These are phyloP conservation scores for Anadara kagoshimensis DNA, from an alignment of 1,140 invertebrate genomes.

Conservation along the genomic window DNA sequence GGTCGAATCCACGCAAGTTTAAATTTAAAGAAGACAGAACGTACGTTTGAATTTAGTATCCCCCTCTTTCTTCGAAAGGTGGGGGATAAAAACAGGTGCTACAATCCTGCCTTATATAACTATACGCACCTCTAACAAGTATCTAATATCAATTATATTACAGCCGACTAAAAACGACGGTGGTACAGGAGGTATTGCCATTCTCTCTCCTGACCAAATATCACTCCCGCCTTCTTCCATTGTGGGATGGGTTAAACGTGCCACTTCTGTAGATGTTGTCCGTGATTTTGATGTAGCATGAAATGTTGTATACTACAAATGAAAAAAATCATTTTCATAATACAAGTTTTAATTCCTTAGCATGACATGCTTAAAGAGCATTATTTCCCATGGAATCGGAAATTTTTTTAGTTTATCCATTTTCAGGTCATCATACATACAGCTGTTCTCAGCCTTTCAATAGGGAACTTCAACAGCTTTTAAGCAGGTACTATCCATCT, in stretches of 20 bases:
- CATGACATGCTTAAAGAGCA: neutral
- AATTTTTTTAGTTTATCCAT: neutral
- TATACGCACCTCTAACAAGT: slow-evolving; percentile 85
- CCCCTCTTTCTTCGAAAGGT: no score
- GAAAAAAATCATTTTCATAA: neutral
- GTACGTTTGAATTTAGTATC: no score
- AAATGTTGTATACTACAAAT: slow-evolving; percentile 58
- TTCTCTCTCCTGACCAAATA: slow-evolving; percentile 33
- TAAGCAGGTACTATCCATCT: no score
- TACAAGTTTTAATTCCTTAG: no score
- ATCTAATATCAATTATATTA: slow-evolving; percentile 94
- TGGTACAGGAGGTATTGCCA: slow-evolving; percentile 89
- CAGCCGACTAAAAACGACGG: slow-evolving; percentile 97
- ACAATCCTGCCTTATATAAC: neutral
- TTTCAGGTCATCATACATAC: neutral
- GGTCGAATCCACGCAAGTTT: no score
- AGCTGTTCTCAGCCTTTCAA: neutral
- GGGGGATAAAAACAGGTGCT: no score
- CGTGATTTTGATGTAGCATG: slow-evolving; percentile 39
- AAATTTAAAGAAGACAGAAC: no score
- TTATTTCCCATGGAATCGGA: neutral
- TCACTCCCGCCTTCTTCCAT: slow-evolving; percentile 39
- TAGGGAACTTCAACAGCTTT: neutral
- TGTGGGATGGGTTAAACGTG: slow-evolving; percentile 44
- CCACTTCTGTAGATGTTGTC: slow-evolving; percentile 28